phyloP scores from a whole-genome alignment of 2,888 invertebrate genomes.

The Pilophorus perplexus region DNA sequence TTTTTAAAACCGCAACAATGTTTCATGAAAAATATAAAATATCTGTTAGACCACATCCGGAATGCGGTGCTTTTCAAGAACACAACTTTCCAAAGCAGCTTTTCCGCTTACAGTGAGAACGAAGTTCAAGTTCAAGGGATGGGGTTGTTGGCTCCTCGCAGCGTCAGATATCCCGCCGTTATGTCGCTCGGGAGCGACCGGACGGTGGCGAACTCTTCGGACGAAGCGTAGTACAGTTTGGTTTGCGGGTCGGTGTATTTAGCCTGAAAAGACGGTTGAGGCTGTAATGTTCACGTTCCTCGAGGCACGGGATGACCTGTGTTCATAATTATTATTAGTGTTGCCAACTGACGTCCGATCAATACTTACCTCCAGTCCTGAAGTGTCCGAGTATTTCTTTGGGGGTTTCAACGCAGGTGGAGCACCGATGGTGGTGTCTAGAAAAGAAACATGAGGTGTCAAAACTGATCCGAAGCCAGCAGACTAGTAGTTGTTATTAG shows the following conservation, averaged over 20 bases:
- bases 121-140: constrained; percentile 63
- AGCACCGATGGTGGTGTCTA: constrained; percentile 84
- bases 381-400: constrained; percentile 91
- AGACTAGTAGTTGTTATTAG: too few relatives aligned
- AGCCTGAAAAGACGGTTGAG: constrained; percentile 57
- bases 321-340: too few relatives aligned
- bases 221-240: constrained; percentile 77
- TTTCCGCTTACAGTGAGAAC: too few relatives aligned
- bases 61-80: too few relatives aligned
- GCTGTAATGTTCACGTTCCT: neutral
- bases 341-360: too few relatives aligned
- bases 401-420: constrained; percentile 88
- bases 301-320: neutral
- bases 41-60: too few relatives aligned
- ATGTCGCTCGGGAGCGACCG: constrained; percentile 87
- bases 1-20: too few relatives aligned
- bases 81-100: too few relatives aligned
- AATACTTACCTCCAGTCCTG: constrained; percentile 68
- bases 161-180: constrained; percentile 81
- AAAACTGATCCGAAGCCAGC: too few relatives aligned
- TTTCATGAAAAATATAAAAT: too few relatives aligned
- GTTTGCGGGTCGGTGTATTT: constrained; percentile 90
- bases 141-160: constrained; percentile 77
- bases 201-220: constrained; percentile 84
- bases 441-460: constrained; percentile 50